These are phyloP conservation scores for Diabrotica virgifera DNA, from an alignment of 1,140 invertebrate species.

Conservation along the genomic window DNA sequence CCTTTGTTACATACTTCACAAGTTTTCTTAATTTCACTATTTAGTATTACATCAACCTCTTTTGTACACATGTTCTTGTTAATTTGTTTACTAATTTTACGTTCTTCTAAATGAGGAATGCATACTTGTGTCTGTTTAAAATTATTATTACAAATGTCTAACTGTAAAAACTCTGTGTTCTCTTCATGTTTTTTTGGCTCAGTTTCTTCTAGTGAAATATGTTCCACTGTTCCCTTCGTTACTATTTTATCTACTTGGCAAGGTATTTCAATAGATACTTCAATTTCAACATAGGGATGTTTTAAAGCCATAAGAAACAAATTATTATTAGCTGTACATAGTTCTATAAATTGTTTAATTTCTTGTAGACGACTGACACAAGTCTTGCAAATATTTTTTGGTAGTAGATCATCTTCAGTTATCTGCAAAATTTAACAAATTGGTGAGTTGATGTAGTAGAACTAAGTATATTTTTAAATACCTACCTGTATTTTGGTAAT, in stretches of 20 bases:
- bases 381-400: constrained; percentile 11
- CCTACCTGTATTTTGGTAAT: constrained; percentile 16
- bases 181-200: not conserved
- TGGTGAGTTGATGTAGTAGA: no score
- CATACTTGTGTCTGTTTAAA: not conserved
- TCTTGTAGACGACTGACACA: constrained; percentile 5
- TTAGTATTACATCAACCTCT: not conserved
- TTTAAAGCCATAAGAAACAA: not conserved
- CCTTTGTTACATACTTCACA: not conserved
- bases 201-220: not conserved
- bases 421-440: not conserved
- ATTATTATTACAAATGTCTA: constrained; percentile 5
- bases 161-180: not conserved
- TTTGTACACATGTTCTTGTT: not conserved
- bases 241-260: not conserved
- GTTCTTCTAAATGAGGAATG: constrained; percentile 1
- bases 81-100: not conserved
- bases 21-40: not conserved
- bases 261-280: not conserved
- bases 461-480: no score
- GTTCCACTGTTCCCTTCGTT: not conserved
- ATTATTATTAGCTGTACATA: constrained; percentile 10
- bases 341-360: constrained; percentile 9
- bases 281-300: not conserved
- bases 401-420: constrained; percentile 1